A percentile compares a stretch with the other conserved stretches of the same genome.
These are phyloP conservation scores for Stictonetta naevosa DNA, from an alignment of 2,113 vertebrate genomes.

Conservation along the genomic window DNA sequence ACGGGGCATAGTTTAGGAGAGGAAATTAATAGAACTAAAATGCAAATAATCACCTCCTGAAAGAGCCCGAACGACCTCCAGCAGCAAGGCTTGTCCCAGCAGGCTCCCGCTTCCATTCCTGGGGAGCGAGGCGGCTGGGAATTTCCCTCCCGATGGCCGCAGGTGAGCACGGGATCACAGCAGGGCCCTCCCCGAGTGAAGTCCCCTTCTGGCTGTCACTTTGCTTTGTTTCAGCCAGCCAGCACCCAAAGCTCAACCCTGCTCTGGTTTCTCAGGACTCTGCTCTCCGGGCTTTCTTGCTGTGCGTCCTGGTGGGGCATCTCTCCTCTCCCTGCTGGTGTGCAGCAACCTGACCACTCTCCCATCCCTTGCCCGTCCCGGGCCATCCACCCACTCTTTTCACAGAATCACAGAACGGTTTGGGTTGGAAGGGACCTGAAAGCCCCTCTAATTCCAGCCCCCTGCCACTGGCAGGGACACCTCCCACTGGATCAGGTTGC, in stretches of 20 bases:
- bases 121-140: not conserved
- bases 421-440: not conserved
- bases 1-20: not conserved
- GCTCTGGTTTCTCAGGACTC: not conserved
- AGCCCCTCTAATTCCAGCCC: not conserved
- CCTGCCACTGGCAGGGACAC: not conserved
- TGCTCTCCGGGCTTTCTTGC: not conserved
- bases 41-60: not conserved
- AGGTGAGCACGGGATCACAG: not conserved
- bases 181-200: not conserved
- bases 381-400: not conserved
- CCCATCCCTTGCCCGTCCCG: not conserved
- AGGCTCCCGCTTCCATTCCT: not conserved
- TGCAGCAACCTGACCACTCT: not conserved
- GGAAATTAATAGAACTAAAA: slow-evolving; percentile 37
- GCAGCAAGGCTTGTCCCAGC: not conserved
- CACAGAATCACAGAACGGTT: too few relatives aligned
- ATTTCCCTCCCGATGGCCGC: slow-evolving; percentile 23
- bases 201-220: not conserved
- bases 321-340: rapidly evolving
- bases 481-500: not conserved
- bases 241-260: rapidly evolving
- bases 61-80: not conserved
- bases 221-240: not conserved
- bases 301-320: not conserved